Conservation (phyloP, 1,140 invertebrate genomes). For the Drosophila varians region DNA sequence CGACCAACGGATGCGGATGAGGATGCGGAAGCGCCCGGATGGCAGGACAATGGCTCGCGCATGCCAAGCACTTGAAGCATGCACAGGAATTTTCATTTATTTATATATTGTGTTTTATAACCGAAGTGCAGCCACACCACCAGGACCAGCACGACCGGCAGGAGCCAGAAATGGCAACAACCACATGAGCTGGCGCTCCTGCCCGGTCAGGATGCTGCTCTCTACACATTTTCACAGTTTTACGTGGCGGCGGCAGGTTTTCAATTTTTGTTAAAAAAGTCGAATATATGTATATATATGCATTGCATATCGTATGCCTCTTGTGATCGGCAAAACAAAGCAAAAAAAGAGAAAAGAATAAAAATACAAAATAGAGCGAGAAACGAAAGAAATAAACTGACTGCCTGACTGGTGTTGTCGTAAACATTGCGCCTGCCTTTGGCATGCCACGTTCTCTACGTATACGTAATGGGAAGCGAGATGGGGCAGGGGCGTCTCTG, state of each 20-base stretch:
- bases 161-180: constrained; percentile 16
- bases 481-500: background rate
- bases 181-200: constrained; percentile 8
- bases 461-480: constrained; percentile 63
- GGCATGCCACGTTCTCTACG: constrained; percentile 59
- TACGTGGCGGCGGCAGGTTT: constrained; percentile 62
- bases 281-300: constrained; percentile 31
- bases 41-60: constrained; percentile 77
- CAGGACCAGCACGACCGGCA: constrained; percentile 15
- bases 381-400: constrained; percentile 73
- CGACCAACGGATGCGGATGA: constrained; percentile 48
- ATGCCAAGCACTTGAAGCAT: constrained; percentile 79
- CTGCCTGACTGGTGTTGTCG: constrained; percentile 68
- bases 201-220: constrained; percentile 3
- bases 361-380: constrained; percentile 13
- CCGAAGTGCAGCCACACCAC: constrained; percentile 31
- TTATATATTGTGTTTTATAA: constrained; percentile 82
- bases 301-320: constrained; percentile 33
- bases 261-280: constrained; percentile 78
- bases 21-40: constrained; percentile 57
- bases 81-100: constrained; percentile 81
- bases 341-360: constrained; percentile 5
- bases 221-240: constrained; percentile 64
- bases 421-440: constrained; percentile 72
- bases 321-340: constrained; percentile 42